Evolutionary conservation across 2,113 vertebrate genomes (phyloP).

Genomic region (Mola mola): DNA sequence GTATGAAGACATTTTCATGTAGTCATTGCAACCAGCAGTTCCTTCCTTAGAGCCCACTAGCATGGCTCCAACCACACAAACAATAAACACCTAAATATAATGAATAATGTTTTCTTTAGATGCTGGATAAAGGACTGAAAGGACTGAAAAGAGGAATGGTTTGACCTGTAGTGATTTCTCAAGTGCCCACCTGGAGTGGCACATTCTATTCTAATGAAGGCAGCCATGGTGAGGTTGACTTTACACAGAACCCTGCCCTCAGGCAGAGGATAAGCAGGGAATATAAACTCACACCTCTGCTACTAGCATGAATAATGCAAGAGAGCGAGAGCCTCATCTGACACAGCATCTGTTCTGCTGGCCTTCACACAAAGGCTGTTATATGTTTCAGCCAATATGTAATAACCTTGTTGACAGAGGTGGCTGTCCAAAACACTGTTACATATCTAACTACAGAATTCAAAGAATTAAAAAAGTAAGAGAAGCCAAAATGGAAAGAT

Average conservation of each 20-base stretch:
- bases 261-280: slow-evolving; percentile 33
- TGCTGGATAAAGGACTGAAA: neutral
- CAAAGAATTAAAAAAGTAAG: neutral
- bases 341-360: slow-evolving; percentile 19
- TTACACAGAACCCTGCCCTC: slow-evolving; percentile 31
- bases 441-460: neutral
- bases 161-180: neutral
- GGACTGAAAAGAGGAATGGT: neutral
- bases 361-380: slow-evolving; percentile 23
- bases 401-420: slow-evolving; percentile 33
- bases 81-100: neutral
- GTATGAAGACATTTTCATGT: no score
- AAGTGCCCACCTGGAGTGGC: neutral
- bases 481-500: neutral
- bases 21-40: neutral
- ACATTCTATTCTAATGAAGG: slow-evolving; percentile 12
- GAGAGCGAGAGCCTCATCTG: slow-evolving; percentile 18
- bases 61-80: neutral
- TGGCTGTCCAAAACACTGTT: neutral
- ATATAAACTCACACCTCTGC: slow-evolving; percentile 33
- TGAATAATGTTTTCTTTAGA: neutral
- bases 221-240: slow-evolving; percentile 9
- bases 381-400: slow-evolving; percentile 20
- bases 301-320: slow-evolving; percentile 5
- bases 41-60: neutral